Base-by-base conservation (phyloP, 1,140 invertebrate genomes). In the Rhagoletis zephyria region DNA sequence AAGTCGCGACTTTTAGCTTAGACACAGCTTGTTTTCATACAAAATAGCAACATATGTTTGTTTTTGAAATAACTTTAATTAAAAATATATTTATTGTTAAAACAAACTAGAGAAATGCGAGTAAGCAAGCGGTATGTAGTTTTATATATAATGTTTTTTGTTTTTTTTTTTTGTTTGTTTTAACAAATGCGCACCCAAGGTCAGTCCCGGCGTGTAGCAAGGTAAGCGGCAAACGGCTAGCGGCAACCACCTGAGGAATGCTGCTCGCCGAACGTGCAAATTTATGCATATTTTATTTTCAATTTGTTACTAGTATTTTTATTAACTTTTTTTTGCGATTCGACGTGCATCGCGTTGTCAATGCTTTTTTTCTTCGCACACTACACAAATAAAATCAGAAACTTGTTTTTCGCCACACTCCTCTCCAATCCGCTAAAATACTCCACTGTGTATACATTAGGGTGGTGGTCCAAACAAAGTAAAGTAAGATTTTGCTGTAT, bases 31-130 rank as follows among this genome's bases (percentile, higher is more conserved):
- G 19, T 67, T 65, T 67, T 42, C 9, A 67, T 48, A 74, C 45
- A 48, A 74, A 70, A 74, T 45, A 63, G 61, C 61, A 63, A 74
- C 42, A 40, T 16, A 10, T 74, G 67, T 74, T 74, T 74, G n/a
- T 74, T 45, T 42, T 48, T 42, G 67, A 10, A 16, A 48, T 40
- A 48, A 74, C 40, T 74, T 74, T 74, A 74, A 74, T 74, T 74
- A 74, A 74, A n/a, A 10, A 5, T 74, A 10, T 74, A 67, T 67
- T 67, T 67, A 45, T 74, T 74, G 30, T 40, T 74, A 45, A 74
- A 74, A n/a, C 40, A 42, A 74, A 74, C 12, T 74, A 42, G 42
- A 2, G 16, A 42, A 14, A 48, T 12, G 42, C 45, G 10, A 48
- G 42, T 48, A 74, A 74, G 67, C 42, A 6, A 48, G 45, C 42